Evolutionary conservation across 1,140 invertebrate genomes (phyloP).

Genomic region (Bombus consobrinus): DNA sequence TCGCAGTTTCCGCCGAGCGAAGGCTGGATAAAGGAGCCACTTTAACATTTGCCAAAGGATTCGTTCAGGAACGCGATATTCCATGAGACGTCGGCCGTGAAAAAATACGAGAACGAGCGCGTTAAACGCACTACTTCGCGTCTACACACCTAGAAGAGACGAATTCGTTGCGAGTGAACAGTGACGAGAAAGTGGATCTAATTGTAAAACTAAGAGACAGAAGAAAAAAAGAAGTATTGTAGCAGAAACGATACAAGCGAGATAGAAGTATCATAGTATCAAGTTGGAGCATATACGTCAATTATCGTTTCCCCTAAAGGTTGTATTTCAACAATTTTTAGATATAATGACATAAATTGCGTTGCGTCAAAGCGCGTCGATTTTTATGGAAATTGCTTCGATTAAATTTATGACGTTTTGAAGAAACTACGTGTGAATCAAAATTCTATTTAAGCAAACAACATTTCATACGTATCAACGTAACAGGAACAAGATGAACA

Average conservation of each 20-base stretch:
- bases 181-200: not conserved
- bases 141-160: conserved; percentile 24
- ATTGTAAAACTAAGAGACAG: not conserved
- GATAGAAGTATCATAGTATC: not conserved
- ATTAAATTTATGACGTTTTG: too few relatives aligned
- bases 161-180: conserved; percentile 16
- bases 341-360: too few relatives aligned
- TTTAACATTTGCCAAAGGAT: conserved; percentile 64
- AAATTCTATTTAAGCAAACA: too few relatives aligned
- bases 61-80: conserved; percentile 43
- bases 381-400: too few relatives aligned
- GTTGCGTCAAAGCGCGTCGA: too few relatives aligned
- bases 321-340: too few relatives aligned
- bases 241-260: conserved; percentile 23
- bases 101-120: conserved; percentile 55
- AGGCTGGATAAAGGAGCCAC: conserved; percentile 55
- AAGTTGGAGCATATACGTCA: not conserved
- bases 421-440: too few relatives aligned
- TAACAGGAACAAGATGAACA: too few relatives aligned
- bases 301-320: not conserved
- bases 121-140: conserved; percentile 37
- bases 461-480: too few relatives aligned
- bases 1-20: conserved; percentile 36
- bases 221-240: not conserved
- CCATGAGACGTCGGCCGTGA: conserved; percentile 48